Evolutionary conservation across 1,140 invertebrate species (phyloP).

Genomic region (Popillia japonica): DNA sequence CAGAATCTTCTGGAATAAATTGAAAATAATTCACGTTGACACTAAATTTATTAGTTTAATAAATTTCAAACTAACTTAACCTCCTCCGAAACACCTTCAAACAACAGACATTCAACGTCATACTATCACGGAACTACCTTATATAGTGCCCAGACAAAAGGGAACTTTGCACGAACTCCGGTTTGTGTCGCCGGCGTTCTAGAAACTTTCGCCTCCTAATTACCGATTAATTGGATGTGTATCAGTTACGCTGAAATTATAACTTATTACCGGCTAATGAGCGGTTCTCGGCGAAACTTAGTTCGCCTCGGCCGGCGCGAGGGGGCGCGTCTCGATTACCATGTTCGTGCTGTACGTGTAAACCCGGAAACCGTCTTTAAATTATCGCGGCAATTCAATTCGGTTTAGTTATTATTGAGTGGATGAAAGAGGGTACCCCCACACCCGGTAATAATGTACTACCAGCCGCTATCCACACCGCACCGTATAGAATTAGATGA

Average conservation of each 20-base stretch:
- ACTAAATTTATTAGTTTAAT: no score
- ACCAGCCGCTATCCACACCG: neutral
- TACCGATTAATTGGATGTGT: constrained; percentile 10
- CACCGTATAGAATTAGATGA: no score
- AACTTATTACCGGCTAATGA: constrained; percentile 6
- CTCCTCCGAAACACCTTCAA: no score
- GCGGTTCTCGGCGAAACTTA: neutral
- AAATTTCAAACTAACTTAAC: no score
- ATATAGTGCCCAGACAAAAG: no score
- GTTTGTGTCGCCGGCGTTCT: neutral
- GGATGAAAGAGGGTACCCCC: neutral
- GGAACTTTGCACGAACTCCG: neutral
- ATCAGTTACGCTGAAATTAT: neutral
- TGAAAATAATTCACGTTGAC: no score
- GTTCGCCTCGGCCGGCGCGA: neutral
- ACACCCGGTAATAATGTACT: neutral
- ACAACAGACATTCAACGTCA: no score
- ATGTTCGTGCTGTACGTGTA: neutral
- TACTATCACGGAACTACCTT: no score
- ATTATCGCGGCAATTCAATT: constrained; percentile 1
- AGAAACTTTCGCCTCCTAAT: neutral
- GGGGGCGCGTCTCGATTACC: neutral
- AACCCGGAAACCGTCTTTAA: neutral
- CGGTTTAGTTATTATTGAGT: neutral
- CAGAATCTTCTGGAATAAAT: no score